phyloP scores from a whole-genome alignment of 2,113 vertebrate species.

The Manacus vitellinus region DNA sequence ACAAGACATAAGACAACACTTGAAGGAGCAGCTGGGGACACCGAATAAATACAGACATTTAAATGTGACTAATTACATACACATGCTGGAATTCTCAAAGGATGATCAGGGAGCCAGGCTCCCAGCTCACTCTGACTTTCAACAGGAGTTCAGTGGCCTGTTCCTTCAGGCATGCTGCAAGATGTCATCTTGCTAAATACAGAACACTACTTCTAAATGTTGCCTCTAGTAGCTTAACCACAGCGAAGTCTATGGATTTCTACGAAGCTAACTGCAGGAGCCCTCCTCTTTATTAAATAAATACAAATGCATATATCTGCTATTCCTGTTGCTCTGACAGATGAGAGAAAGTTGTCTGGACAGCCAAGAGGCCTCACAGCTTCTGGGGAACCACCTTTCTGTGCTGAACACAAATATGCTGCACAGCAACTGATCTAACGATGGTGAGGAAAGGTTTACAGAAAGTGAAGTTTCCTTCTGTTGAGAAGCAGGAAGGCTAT shows the following conservation, averaged over 20 bases:
- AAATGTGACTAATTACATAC: constrained; percentile 68
- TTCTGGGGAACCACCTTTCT: background rate
- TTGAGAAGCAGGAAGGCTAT: background rate
- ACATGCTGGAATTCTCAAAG: constrained; percentile 59
- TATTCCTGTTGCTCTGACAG: background rate
- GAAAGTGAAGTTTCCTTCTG: background rate
- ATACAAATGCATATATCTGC: background rate
- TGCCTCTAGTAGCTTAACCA: constrained; percentile 1
- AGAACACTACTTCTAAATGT: constrained; percentile 46
- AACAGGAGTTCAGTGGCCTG: constrained; percentile 35
- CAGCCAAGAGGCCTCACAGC: background rate
- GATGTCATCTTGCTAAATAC: constrained; percentile 68
- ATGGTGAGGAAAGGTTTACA: background rate
- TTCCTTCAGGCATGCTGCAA: constrained; percentile 52
- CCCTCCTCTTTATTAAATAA: background rate
- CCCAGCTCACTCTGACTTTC: constrained; percentile 38
- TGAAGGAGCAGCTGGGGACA: constrained; percentile 58
- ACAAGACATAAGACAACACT: constrained; percentile 40
- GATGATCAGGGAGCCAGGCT: constrained; percentile 43
- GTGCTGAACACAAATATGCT: background rate
- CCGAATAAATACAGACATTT: constrained; percentile 59
- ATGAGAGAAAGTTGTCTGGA: background rate
- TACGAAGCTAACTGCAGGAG: background rate
- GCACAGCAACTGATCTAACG: background rate
- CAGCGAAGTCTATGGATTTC: background rate